A percentile compares a stretch with the other conserved stretches of the same genome.
Conservation (phyloP, 2,113 vertebrate genomes). For the Psilopogon haemacephalus region DNA sequence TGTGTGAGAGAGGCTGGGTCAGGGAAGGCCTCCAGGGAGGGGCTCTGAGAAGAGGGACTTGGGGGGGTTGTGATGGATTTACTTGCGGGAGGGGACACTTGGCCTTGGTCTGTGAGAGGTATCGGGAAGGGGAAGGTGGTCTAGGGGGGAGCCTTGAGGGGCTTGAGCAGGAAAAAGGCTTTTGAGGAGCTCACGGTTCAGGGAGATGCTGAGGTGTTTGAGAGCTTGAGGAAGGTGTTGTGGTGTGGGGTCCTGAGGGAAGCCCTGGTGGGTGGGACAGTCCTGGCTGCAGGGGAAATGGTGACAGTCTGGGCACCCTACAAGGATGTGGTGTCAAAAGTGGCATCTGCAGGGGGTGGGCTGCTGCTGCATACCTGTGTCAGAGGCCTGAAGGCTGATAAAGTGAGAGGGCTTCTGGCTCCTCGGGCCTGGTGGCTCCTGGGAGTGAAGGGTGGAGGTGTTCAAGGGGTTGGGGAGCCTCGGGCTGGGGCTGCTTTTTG, state of each 20-base stretch:
- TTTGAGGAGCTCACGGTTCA: not conserved
- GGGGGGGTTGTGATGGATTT: no score
- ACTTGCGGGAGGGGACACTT: no score
- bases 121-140: no score
- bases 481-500: not conserved
- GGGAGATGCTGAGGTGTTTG: no score
- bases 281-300: not conserved
- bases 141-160: not conserved
- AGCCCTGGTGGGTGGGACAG: not conserved
- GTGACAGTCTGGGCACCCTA: not conserved
- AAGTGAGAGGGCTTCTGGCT: not conserved
- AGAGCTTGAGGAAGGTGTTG: not conserved
- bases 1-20: not conserved
- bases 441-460: not conserved
- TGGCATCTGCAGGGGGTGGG: no score
- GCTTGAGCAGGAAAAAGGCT: not conserved
- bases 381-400: accelerated
- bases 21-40: not conserved
- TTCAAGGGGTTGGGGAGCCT: not conserved
- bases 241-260: not conserved
- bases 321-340: no score
- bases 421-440: not conserved
- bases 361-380: not conserved
- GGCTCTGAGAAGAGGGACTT: not conserved
- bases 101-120: no score